phyloP scores from a whole-genome alignment of 2,797 vertebrate genomes.

The Fundulus diaphanus region DNA sequence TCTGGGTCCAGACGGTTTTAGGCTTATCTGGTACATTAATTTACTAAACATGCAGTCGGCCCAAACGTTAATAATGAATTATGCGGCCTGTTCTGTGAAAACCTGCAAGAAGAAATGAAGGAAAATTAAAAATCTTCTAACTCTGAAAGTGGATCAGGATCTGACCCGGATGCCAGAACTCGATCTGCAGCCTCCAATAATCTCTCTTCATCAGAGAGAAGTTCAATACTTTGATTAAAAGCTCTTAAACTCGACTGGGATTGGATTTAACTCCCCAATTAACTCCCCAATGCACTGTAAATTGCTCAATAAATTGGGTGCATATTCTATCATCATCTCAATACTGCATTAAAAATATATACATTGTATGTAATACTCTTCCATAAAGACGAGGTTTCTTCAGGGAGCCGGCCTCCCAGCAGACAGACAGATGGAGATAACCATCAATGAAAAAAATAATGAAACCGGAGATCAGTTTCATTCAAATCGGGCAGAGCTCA shows the following conservation, averaged over 20 bases:
- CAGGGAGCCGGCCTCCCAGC: slow-evolving; percentile 23
- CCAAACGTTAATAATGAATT: too few species aligned
- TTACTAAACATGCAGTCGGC: too few species aligned
- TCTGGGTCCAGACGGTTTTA: not conserved
- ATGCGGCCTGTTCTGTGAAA: too few species aligned
- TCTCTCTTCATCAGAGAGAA: not conserved
- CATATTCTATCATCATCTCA: not conserved
- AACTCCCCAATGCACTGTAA: not conserved
- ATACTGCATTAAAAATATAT: not conserved
- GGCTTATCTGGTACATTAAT: too few species aligned
- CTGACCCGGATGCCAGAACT: too few species aligned
- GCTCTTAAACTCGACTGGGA: not conserved
- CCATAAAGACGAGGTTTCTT: slow-evolving; percentile 31
- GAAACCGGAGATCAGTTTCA: slow-evolving; percentile 76
- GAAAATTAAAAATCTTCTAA: too few species aligned
- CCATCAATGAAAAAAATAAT: slow-evolving; percentile 70
- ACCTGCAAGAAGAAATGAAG: too few species aligned
- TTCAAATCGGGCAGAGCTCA: slow-evolving; percentile 64
- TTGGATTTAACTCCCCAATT: not conserved
- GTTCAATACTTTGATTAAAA: not conserved
- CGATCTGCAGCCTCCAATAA: too few species aligned
- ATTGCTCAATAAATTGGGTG: not conserved
- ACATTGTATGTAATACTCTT: not conserved
- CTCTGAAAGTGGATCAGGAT: too few species aligned
- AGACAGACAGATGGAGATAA: slow-evolving; percentile 66